Conservation (phyloP, 2,888 invertebrate species). For the Rosalia funebris region DNA sequence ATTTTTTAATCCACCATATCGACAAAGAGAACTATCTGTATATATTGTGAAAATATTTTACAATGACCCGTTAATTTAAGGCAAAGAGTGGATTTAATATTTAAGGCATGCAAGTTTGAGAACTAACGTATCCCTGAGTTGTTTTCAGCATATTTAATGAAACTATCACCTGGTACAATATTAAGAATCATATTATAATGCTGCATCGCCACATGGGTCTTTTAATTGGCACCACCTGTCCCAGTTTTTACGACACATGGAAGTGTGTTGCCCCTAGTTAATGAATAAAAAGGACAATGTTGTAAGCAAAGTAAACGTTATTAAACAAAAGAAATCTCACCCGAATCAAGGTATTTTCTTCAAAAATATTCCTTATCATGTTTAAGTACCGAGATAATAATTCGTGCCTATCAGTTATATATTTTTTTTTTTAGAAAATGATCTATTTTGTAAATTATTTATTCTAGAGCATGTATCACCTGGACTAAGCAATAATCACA, state of each 20-base stretch:
- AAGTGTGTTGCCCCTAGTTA: not conserved
- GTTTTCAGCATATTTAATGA: not conserved
- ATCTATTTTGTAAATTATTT: conserved; percentile 41
- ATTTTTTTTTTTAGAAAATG: conserved; percentile 35
- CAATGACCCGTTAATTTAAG: too few relatives aligned
- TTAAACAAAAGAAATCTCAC: conserved; percentile 7
- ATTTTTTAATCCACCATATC: too few relatives aligned
- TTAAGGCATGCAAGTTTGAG: too few relatives aligned
- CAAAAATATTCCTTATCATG: conserved; percentile 21
- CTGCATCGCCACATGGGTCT: not conserved
- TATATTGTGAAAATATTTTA: too few relatives aligned
- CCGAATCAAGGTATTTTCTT: conserved; percentile 17
- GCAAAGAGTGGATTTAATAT: too few relatives aligned
- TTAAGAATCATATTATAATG: conserved; percentile 1
- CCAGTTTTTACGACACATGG: not conserved
- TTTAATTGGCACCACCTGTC: conserved; percentile 7
- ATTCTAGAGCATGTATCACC: conserved; percentile 46
- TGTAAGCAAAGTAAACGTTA: not conserved
- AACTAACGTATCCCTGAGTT: not conserved
- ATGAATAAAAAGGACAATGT: conserved; percentile 7
- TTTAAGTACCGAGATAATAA: conserved; percentile 22
- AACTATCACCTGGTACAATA: not conserved
- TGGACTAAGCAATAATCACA: conserved; percentile 47
- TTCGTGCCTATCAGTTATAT: conserved; percentile 20
- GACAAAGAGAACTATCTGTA: too few relatives aligned